These are phyloP conservation scores for Pecten maximus DNA, from an alignment of 2,888 invertebrate species.

Conservation along the genomic window DNA sequence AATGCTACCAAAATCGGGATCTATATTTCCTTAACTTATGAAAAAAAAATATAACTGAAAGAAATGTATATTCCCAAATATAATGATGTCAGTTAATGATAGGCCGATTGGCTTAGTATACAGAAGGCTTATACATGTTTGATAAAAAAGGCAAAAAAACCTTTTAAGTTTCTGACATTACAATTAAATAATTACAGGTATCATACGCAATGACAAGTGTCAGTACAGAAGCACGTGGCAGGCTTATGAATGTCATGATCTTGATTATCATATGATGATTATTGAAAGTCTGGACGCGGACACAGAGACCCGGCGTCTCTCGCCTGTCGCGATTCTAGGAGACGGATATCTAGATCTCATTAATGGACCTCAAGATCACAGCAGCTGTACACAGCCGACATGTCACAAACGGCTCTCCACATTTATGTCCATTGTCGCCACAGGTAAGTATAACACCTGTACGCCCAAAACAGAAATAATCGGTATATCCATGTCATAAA, in stretches of 20 bases:
- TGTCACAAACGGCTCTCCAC: slow-evolving; percentile 79
- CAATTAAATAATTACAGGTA: slow-evolving; percentile 63
- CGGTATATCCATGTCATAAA: too few species aligned
- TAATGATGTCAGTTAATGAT: too few species aligned
- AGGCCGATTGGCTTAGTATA: too few species aligned
- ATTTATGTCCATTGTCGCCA: slow-evolving; percentile 73
- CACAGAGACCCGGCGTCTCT: slow-evolving; percentile 78
- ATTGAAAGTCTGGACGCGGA: slow-evolving; percentile 79
- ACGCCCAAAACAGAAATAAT: too few species aligned
- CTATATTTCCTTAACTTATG: too few species aligned
- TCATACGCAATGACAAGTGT: slow-evolving; percentile 69
- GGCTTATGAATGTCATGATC: slow-evolving; percentile 72
- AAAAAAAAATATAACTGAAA: too few species aligned
- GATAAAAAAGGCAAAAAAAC: too few species aligned
- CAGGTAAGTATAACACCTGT: slow-evolving; percentile 70
- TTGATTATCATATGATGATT: slow-evolving; percentile 70
- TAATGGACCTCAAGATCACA: slow-evolving; percentile 81
- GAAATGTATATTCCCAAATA: too few species aligned
- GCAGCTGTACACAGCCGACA: slow-evolving; percentile 80
- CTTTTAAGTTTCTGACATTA: too few species aligned
- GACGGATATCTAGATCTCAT: slow-evolving; percentile 78
- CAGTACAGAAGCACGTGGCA: slow-evolving; percentile 62
- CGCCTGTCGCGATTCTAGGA: slow-evolving; percentile 72
- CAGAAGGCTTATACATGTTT: too few species aligned
- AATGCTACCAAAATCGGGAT: too few species aligned